A percentile compares a stretch with the other conserved stretches of the same genome.
phyloP scores from a whole-genome alignment of 2,888 invertebrate species.

The Brachyopa scutellaris region DNA sequence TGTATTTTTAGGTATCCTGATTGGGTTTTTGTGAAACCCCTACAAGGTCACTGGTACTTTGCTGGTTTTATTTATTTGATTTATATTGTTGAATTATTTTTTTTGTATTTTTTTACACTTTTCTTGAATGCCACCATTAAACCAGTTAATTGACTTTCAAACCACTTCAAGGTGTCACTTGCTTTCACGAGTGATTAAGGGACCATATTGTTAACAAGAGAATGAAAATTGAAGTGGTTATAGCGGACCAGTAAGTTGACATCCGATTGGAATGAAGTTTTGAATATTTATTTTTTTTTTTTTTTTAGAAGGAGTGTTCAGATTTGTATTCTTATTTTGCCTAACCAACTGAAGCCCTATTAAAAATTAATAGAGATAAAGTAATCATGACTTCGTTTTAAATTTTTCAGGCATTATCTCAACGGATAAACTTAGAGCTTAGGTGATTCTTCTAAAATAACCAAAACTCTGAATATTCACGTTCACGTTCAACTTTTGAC shows the following conservation, averaged over 20 bases:
- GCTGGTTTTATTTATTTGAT: conserved; percentile 5
- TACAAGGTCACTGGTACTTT: conserved; percentile 22
- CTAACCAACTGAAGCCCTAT: too few relatives aligned
- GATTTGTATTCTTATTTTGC: too few relatives aligned
- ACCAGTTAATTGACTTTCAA: conserved; percentile 37
- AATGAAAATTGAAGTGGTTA: background rate
- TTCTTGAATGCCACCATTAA: background rate
- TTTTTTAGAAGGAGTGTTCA: too few relatives aligned
- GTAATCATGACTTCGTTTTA: too few relatives aligned
- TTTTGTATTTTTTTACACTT: background rate
- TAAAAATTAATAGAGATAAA: too few relatives aligned
- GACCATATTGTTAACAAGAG: background rate
- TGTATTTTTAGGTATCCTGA: background rate
- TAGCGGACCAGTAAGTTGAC: background rate
- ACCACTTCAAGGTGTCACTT: conserved; percentile 22
- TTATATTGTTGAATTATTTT: background rate
- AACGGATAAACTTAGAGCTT: too few relatives aligned
- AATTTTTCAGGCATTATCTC: too few relatives aligned
- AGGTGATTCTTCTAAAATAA: too few relatives aligned
- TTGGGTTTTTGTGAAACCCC: conserved; percentile 11
- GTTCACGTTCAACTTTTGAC: too few relatives aligned
- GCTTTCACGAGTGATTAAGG: conserved; percentile 1
- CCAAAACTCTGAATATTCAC: too few relatives aligned
- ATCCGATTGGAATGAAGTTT: too few relatives aligned
- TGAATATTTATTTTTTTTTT: too few relatives aligned